phyloP scores from a whole-genome alignment of 2,797 vertebrate genomes.

The Mormyrus proboscirostris region DNA sequence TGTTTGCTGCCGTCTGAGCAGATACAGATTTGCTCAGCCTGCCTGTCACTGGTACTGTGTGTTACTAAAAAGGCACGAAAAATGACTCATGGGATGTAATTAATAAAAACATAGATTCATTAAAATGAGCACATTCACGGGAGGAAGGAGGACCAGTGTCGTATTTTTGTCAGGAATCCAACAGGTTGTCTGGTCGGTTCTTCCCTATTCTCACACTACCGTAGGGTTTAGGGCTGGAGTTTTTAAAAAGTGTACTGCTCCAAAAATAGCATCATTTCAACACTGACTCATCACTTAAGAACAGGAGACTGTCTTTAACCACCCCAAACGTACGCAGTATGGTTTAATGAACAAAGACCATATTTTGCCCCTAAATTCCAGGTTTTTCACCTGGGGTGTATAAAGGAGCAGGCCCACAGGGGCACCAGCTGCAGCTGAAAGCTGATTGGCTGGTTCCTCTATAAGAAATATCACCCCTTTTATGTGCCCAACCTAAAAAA shows the following conservation, averaged over 20 bases:
- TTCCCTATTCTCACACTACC: neutral
- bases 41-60: neutral
- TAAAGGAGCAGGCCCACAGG: neutral
- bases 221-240: no score
- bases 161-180: neutral
- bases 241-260: neutral
- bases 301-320: neutral
- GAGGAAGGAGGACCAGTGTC: neutral
- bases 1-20: neutral
- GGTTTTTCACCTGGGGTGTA: neutral
- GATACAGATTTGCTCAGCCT: neutral
- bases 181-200: neutral
- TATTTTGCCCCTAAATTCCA: neutral
- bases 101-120: neutral
- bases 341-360: neutral
- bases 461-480: neutral
- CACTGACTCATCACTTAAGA: neutral
- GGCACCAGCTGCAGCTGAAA: neutral
- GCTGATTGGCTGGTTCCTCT: neutral
- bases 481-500: neutral
- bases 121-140: neutral
- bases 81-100: neutral
- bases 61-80: neutral
- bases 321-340: slow-evolving; percentile 19
- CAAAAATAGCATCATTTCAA: neutral